These are phyloP conservation scores for Psophia crepitans DNA, from an alignment of 2,113 vertebrate genomes.

Conservation along the genomic window DNA sequence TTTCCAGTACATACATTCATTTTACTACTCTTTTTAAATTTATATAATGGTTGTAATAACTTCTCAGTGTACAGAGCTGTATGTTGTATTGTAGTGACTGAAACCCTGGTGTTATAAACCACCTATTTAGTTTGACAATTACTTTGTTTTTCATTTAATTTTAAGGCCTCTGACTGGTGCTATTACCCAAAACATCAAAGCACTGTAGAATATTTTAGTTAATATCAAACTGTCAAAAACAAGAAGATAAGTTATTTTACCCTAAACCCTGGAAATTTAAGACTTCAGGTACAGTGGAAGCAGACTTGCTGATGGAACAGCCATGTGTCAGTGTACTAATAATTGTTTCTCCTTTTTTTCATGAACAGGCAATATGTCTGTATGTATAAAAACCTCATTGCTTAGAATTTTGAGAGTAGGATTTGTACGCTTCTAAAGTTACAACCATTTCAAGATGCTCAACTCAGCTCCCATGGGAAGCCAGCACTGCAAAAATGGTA, in stretches of 20 bases:
- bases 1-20: not conserved
- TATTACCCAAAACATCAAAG: not conserved
- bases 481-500: not conserved
- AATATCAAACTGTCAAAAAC: not conserved
- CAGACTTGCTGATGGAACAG: not conserved
- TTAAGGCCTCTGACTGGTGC: not conserved
- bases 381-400: not conserved
- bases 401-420: not conserved
- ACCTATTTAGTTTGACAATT: not conserved
- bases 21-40: not conserved
- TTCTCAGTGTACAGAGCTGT: not conserved
- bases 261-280: not conserved
- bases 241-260: not conserved
- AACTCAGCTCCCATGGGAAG: not conserved
- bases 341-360: not conserved
- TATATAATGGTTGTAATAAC: not conserved
- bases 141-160: not conserved
- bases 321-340: not conserved
- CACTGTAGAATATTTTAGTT: not conserved
- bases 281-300: not conserved
- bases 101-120: not conserved
- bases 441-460: not conserved
- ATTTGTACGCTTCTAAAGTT: not conserved
- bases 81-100: not conserved
- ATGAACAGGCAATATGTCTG: not conserved